Base-by-base conservation (phyloP, 1,140 invertebrate genomes). In the Drosophila sulfurigaster region DNA sequence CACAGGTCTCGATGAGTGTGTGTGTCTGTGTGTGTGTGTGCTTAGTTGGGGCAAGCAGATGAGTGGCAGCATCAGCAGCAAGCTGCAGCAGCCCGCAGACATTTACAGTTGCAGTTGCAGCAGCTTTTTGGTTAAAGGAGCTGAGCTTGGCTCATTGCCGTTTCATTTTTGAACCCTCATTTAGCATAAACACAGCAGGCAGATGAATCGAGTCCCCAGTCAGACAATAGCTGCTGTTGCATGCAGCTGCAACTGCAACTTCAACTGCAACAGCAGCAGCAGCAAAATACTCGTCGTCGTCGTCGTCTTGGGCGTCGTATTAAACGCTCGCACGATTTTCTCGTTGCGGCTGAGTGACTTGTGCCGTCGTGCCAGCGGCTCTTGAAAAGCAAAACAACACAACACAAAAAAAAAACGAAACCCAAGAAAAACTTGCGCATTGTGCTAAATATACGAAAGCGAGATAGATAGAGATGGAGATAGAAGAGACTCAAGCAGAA, bases 311-410 rank as follows among this genome's bases (percentile, higher is more conserved):
- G 20, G 10, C 51, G 65, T 59, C 48, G 80, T 71, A 79, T 83
- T 88, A 88, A 88, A 83, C 81, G 81, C 80, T 85, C 85, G 85
- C 85, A 89, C 85, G 85, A 88, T 88, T 89, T 89, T 85, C 85
- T 89, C 81, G 85, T 88, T 88, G 85, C 85, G 85, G 81, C 83
- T 88, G 85, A 88, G 77, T 88, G 85, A 83, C 85, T 85, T 88
- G 85, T 88, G 85, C 85, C 81, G 85, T 87, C 85, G 85, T 88
- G 81, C 85, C 81, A 75, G 67, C 45, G 73, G 85, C 81, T 57
- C 51, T 69, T 62, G 30, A 51, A 59, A 46, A 64, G 15, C 66
- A 46, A 28, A 32, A 64, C 38, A 13, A 35, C 32, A 51, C 28
- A 25, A 25, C 3, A 25, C 3, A 25, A 25, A 25, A 16, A 20